These are phyloP conservation scores for Peromyscus eremicus DNA, from an alignment of 2,797 vertebrate species.

Conservation along the genomic window DNA sequence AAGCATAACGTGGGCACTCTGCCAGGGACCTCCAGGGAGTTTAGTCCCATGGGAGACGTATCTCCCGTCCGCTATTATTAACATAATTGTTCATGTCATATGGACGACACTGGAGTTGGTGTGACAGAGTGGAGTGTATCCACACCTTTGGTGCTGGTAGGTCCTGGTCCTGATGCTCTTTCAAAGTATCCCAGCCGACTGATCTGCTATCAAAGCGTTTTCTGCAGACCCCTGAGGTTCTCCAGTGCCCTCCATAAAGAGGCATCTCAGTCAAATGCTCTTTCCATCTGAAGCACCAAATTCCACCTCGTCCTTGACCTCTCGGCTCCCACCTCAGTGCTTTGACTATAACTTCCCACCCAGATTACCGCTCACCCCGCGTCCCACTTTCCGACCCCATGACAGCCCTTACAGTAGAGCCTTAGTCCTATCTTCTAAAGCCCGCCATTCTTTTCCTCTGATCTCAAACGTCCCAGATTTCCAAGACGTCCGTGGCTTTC, in stretches of 20 bases:
- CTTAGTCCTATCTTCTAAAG: neutral
- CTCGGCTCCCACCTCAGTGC: neutral
- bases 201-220: neutral
- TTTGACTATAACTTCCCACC: neutral
- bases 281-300: neutral
- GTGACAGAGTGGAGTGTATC: conserved; percentile 90
- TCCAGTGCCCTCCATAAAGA: neutral
- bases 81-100: no score
- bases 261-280: neutral
- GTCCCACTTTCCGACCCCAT: neutral
- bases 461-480: conserved; percentile 84
- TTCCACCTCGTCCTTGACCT: neutral
- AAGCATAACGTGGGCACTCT: no score
- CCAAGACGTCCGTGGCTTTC: conserved; percentile 89
- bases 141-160: conserved; percentile 91
- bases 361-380: neutral
- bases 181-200: neutral
- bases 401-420: neutral
- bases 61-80: no score
- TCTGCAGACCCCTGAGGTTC: neutral
- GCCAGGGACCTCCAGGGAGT: no score
- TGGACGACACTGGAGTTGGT: no score
- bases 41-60: no score
- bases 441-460: neutral
- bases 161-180: neutral